Percentiles rank a stretch among this genome's conserved stretches.
Evolutionary conservation across 2,113 vertebrate genomes (phyloP).

Genomic region (Sylvilagus bachmani): DNA sequence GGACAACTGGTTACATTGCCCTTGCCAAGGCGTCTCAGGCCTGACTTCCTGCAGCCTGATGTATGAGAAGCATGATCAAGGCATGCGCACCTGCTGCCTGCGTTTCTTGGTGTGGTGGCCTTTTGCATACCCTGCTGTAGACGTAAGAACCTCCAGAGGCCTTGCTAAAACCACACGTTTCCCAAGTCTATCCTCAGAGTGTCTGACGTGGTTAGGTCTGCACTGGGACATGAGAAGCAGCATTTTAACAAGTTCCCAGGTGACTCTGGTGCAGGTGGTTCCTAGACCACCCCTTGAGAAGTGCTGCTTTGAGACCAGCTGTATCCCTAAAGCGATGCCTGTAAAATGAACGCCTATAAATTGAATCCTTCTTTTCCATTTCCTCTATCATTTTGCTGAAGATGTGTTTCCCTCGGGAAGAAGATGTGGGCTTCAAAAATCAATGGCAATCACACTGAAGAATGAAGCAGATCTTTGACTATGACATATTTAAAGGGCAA

Average conservation of each 20-base stretch:
- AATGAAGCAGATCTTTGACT: constrained; percentile 78
- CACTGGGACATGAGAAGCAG: not conserved
- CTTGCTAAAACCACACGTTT: not conserved
- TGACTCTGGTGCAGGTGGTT: not conserved
- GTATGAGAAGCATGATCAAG: not conserved
- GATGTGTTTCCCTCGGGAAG: constrained; percentile 81
- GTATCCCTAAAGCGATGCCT: constrained; percentile 18
- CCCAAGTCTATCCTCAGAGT: not conserved
- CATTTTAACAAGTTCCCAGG: not conserved
- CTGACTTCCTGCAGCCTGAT: not conserved
- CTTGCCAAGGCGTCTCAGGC: not conserved
- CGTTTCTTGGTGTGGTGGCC: not conserved
- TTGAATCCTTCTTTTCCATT: constrained; percentile 75
- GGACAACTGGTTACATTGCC: not conserved
- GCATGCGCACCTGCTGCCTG: not conserved
- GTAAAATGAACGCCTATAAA: constrained; percentile 70
- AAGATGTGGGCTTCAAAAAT: constrained; percentile 80
- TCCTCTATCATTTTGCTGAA: constrained; percentile 78
- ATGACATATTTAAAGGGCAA: constrained; percentile 81
- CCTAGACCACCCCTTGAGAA: not conserved
- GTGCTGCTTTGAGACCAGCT: not conserved
- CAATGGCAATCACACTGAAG: constrained; percentile 81
- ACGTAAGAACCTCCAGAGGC: not conserved
- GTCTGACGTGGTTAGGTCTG: not conserved
- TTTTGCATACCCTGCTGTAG: not conserved